Evolutionary conservation across 1,140 invertebrate genomes (phyloP).

Genomic region (Carcinoscorpius rotundicauda): DNA sequence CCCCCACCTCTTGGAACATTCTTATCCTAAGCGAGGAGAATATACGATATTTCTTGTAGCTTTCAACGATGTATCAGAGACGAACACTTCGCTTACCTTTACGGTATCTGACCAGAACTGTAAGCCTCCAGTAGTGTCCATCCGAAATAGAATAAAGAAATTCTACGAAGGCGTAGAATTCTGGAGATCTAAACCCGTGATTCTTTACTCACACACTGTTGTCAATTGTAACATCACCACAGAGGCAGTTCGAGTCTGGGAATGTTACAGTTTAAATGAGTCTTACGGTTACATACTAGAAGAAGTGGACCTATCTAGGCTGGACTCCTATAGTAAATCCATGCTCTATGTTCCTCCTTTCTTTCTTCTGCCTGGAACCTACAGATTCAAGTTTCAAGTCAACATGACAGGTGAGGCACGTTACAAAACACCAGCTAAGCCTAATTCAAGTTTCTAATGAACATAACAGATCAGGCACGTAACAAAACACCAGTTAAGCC

Average conservation of each 20-base stretch:
- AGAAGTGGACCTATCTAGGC: conserved; percentile 24
- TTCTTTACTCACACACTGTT: conserved; percentile 23
- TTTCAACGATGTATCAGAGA: conserved; percentile 27
- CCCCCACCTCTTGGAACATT: conserved; percentile 21
- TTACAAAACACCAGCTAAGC: too few species aligned
- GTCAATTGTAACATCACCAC: conserved; percentile 25
- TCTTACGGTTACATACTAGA: conserved; percentile 18
- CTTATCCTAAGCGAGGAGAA: conserved; percentile 25
- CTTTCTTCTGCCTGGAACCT: conserved; percentile 24
- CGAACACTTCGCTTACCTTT: conserved; percentile 16
- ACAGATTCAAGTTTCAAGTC: conserved; percentile 25
- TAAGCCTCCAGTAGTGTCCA: conserved; percentile 28
- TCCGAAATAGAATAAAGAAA: conserved; percentile 22
- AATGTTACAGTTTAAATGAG: conserved; percentile 19
- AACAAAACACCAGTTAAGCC: too few species aligned
- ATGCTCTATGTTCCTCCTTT: conserved; percentile 27
- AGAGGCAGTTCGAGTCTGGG: conserved; percentile 20
- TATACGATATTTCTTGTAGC: conserved; percentile 27
- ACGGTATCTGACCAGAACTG: conserved; percentile 29
- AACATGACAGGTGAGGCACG: conserved; percentile 23
- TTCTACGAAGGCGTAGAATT: conserved; percentile 13
- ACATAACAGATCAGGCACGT: too few species aligned
- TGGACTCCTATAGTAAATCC: conserved; percentile 27
- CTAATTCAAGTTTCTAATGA: too few species aligned
- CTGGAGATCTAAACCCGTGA: conserved; percentile 24